A percentile compares a stretch with the other conserved stretches of the same genome.
Conservation (phyloP, 2,888 invertebrate species). For the Crossocerus cetratus region DNA sequence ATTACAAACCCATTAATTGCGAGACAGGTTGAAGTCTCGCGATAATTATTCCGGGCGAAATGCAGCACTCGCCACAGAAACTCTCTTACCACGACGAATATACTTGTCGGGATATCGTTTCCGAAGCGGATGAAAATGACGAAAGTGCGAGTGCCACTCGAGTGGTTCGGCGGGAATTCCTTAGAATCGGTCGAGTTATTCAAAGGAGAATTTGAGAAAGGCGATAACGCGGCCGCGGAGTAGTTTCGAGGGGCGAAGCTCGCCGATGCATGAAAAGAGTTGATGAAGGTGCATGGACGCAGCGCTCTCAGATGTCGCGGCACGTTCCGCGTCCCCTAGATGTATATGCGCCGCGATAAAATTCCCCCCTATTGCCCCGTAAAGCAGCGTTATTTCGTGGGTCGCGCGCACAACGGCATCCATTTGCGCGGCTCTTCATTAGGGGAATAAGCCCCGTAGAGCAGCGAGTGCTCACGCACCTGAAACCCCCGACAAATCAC, state of each 20-base stretch:
- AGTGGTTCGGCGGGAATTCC: no score
- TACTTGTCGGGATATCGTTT: no score
- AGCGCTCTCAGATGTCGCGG: not conserved
- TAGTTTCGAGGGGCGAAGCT: not conserved
- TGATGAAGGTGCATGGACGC: constrained; percentile 17
- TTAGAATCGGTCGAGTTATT: no score
- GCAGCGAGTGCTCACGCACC: not conserved
- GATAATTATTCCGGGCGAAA: not conserved
- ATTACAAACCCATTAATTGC: not conserved
- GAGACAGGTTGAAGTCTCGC: not conserved
- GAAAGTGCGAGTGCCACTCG: no score
- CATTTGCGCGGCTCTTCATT: constrained; percentile 18
- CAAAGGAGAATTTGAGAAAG: not conserved
- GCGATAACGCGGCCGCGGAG: not conserved
- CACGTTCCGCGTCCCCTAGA: not conserved
- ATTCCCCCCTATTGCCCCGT: not conserved
- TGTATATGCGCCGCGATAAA: constrained; percentile 1
- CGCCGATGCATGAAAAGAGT: constrained; percentile 20
- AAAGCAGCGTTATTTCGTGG: constrained; percentile 6
- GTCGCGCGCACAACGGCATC: not conserved
- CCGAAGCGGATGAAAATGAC: no score
- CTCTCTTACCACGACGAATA: no score
- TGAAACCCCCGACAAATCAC: constrained; percentile 11
- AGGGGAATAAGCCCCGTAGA: not conserved
- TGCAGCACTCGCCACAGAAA: no score